Percentiles rank a stretch among this genome's conserved stretches.
These are phyloP conservation scores for Danio aesculapii DNA, from an alignment of 2,797 vertebrate species.

Conservation along the genomic window DNA sequence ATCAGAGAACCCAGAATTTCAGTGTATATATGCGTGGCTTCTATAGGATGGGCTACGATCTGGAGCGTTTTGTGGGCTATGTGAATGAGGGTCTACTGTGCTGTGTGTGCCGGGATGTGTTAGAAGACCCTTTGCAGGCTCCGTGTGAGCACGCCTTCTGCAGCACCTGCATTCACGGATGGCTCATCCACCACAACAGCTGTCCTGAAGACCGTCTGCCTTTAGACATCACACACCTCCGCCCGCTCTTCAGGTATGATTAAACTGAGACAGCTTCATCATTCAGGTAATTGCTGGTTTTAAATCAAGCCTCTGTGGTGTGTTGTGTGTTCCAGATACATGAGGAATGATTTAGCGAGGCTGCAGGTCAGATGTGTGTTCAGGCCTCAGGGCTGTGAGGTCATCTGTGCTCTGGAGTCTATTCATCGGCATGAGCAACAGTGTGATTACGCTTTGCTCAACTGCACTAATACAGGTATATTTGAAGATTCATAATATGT, in stretches of 20 bases:
- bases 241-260: conserved; percentile 86
- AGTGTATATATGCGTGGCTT: conserved; percentile 24
- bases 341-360: conserved; percentile 89
- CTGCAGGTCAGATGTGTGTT: conserved; percentile 90
- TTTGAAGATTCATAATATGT: conserved; percentile 24
- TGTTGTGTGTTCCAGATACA: conserved; percentile 79
- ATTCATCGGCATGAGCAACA: conserved; percentile 86
- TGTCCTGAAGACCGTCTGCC: conserved; percentile 90
- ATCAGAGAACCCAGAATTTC: background rate
- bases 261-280: background rate
- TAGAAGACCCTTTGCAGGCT: conserved; percentile 89
- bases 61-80: conserved; percentile 90
- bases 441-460: conserved; percentile 84
- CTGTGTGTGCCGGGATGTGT: conserved; percentile 89
- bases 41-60: conserved; percentile 88
- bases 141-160: conserved; percentile 93
- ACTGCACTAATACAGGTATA: conserved; percentile 85
- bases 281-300: background rate
- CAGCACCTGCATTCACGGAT: conserved; percentile 86
- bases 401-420: conserved; percentile 86
- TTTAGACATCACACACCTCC: conserved; percentile 81
- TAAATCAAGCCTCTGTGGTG: conserved; percentile 19
- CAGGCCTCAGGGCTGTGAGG: conserved; percentile 83
- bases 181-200: conserved; percentile 87
- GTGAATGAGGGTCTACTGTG: conserved; percentile 92